Evolutionary conservation across 2,888 invertebrate genomes (phyloP).

Genomic region (Camptogramma bilineatum): DNA sequence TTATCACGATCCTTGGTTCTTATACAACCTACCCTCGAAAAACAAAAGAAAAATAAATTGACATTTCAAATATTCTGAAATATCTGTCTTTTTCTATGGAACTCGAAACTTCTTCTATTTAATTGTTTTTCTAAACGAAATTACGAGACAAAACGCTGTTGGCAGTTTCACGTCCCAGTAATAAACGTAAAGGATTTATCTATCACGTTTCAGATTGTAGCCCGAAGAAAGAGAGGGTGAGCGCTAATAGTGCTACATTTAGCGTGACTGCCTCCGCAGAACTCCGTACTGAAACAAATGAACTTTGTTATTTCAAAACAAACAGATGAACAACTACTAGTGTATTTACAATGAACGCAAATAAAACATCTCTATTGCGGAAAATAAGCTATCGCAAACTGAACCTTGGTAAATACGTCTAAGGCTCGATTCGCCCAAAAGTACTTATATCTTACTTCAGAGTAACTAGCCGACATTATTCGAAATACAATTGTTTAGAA

Average conservation of each 20-base stretch:
- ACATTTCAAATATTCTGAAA: not conserved
- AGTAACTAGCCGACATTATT: too few species aligned
- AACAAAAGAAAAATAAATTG: not conserved
- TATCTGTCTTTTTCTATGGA: constrained; percentile 3
- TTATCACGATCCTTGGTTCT: not conserved
- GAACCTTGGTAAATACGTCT: too few species aligned
- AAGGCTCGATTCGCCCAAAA: too few species aligned
- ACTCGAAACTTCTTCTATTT: constrained; percentile 19
- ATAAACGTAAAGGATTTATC: constrained; percentile 73
- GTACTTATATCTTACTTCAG: too few species aligned
- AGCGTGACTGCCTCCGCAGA: constrained; percentile 65
- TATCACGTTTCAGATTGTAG: constrained; percentile 80
- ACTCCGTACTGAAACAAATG: constrained; percentile 81
- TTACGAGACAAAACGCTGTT: constrained; percentile 42
- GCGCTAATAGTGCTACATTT: constrained; percentile 75
- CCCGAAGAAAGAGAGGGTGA: constrained; percentile 68
- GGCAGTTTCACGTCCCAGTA: constrained; percentile 65
- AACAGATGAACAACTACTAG: too few species aligned
- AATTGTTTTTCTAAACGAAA: constrained; percentile 37
- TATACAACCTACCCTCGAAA: not conserved
- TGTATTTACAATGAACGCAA: too few species aligned
- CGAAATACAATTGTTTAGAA: too few species aligned
- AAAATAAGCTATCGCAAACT: too few species aligned
- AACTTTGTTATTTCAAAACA: constrained; percentile 48
- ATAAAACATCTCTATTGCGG: too few species aligned